Percentiles rank a stretch among this genome's conserved stretches.
Evolutionary conservation across 2,888 invertebrate genomes (phyloP).

Genomic region (Chalcis sispes): DNA sequence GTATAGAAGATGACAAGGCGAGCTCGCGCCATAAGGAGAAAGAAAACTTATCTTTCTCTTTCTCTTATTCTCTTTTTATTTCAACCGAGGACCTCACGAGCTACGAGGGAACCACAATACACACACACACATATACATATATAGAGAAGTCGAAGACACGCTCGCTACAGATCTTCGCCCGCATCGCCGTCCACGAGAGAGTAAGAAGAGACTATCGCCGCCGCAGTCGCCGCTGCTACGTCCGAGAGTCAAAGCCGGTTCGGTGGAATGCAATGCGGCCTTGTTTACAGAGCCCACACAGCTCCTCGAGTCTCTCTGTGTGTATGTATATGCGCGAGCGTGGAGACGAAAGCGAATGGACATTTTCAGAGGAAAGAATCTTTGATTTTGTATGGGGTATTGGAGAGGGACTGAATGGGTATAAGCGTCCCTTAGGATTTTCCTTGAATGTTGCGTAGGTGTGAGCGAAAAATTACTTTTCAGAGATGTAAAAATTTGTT

Average conservation of each 20-base stretch:
- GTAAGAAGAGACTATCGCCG: slow-evolving; percentile 48
- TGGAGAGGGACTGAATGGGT: slow-evolving; percentile 7
- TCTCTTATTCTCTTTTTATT: too few species aligned
- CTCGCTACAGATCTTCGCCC: too few species aligned
- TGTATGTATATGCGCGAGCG: too few species aligned
- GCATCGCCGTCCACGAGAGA: slow-evolving; percentile 47
- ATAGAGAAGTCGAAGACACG: too few species aligned
- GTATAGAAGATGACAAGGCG: too few species aligned
- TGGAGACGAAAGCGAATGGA: not conserved
- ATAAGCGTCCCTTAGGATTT: slow-evolving; percentile 3
- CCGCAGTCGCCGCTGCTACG: slow-evolving; percentile 44
- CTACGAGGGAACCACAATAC: slow-evolving; percentile 20
- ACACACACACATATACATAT: slow-evolving; percentile 46
- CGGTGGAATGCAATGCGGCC: slow-evolving; percentile 57
- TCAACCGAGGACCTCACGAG: slow-evolving; percentile 29
- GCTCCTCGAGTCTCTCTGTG: not conserved
- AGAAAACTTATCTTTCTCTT: slow-evolving; percentile 40
- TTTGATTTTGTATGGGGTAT: slow-evolving; percentile 1
- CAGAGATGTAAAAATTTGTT: slow-evolving; percentile 1
- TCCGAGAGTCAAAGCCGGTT: slow-evolving; percentile 52
- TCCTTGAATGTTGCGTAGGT: slow-evolving; percentile 7
- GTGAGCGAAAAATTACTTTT: slow-evolving; percentile 11
- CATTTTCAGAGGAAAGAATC: slow-evolving; percentile 11
- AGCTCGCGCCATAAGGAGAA: slow-evolving; percentile 5
- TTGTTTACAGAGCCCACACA: slow-evolving; percentile 54